Conservation (phyloP, 1,140 invertebrate genomes). For the Dermatophagoides farinae region DNA sequence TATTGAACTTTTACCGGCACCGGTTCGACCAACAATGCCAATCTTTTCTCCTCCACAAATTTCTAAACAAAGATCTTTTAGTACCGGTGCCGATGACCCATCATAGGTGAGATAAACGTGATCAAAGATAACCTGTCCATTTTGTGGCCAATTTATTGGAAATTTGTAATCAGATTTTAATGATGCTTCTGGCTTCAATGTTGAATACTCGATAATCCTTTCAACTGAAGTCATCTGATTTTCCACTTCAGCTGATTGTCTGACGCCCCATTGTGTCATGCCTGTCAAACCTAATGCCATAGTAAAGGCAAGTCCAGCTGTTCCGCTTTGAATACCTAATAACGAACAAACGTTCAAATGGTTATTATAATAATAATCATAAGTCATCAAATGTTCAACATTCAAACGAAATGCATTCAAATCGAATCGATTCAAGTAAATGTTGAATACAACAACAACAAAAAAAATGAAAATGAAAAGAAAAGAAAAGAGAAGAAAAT, state of each 20-base stretch:
- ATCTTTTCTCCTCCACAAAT: slow-evolving; percentile 37
- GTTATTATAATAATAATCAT: neutral
- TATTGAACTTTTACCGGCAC: slow-evolving; percentile 30
- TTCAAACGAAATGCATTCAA: no score
- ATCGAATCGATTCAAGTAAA: neutral
- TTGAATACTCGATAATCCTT: slow-evolving; percentile 52
- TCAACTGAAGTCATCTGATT: slow-evolving; percentile 67
- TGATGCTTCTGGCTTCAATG: slow-evolving; percentile 40
- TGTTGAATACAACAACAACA: neutral
- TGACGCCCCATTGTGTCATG: slow-evolving; percentile 42
- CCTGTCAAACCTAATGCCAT: slow-evolving; percentile 51
- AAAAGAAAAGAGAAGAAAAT: neutral
- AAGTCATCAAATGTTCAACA: no score
- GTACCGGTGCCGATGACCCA: slow-evolving; percentile 31
- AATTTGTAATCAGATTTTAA: slow-evolving; percentile 30
- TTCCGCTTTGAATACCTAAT: slow-evolving; percentile 30
- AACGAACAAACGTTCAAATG: neutral
- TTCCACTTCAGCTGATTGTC: slow-evolving; percentile 55
- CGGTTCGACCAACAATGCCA: slow-evolving; percentile 44
- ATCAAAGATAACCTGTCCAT: slow-evolving; percentile 41
- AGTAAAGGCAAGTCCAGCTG: slow-evolving; percentile 55
- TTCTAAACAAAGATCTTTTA: slow-evolving; percentile 21
- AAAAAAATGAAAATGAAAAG: neutral
- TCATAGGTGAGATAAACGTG: slow-evolving; percentile 44
- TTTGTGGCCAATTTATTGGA: slow-evolving; percentile 43